A percentile compares a stretch with the other conserved stretches of the same genome.
Evolutionary conservation across 2,797 vertebrate species (phyloP).

Genomic region (Remorina albescens): DNA sequence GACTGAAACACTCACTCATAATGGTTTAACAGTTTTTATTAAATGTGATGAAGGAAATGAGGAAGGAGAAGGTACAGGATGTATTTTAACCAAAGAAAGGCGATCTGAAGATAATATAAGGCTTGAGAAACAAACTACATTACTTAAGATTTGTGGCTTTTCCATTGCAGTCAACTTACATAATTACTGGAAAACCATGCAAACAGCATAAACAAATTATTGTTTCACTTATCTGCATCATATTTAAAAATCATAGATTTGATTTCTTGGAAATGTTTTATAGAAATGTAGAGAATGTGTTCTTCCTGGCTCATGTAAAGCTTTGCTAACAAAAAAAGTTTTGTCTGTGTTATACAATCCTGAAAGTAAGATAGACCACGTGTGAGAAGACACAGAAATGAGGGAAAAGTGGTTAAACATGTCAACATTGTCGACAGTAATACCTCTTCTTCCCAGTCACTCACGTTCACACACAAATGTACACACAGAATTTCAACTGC

Average conservation of each 20-base stretch:
- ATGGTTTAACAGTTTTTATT: constrained; percentile 55
- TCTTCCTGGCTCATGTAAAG: constrained; percentile 72
- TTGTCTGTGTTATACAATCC: constrained; percentile 34
- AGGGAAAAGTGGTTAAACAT: constrained; percentile 12
- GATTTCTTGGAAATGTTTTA: constrained; percentile 34
- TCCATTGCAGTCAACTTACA: constrained; percentile 27
- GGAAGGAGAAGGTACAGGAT: constrained; percentile 37
- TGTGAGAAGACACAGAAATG: constrained; percentile 19
- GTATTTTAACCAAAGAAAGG: no score
- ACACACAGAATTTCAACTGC: constrained; percentile 28
- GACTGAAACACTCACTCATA: constrained; percentile 15
- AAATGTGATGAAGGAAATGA: constrained; percentile 24
- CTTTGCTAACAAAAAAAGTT: constrained; percentile 40
- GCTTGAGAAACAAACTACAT: constrained; percentile 54
- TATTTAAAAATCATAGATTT: constrained; percentile 20
- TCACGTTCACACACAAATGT: constrained; percentile 28
- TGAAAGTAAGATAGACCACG: constrained; percentile 24
- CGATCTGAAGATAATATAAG: constrained; percentile 63
- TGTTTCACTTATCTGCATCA: constrained; percentile 15
- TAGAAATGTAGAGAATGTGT: constrained; percentile 63
- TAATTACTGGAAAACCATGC: constrained; percentile 51
- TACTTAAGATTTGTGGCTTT: constrained; percentile 21
- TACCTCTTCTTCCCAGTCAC: constrained; percentile 9
- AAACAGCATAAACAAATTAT: constrained; percentile 46
- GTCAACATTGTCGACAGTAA: not conserved